Base-by-base conservation (phyloP, 2,113 vertebrate genomes). In the Lepus timidus region DNA sequence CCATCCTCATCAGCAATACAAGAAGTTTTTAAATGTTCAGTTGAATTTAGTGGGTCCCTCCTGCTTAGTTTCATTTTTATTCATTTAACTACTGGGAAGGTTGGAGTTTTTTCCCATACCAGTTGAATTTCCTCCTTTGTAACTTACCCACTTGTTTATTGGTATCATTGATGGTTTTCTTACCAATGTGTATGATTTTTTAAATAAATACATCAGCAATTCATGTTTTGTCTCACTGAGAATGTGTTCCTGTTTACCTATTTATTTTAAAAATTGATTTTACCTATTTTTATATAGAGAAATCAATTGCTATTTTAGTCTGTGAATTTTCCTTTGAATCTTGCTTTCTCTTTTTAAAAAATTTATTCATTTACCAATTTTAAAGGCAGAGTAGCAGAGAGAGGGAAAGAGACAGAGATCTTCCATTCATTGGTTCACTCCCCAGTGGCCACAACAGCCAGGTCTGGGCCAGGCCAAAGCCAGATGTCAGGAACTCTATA, bases 191-290 rank as follows among this genome's bases (percentile, higher is more conserved):
- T 23, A 29, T 80, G 65, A 65, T n/a, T 44, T 64, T 39, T 61
- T 2, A 39, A 62, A 70, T 62, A 94, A 84, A 62, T 49, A 39
- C 70, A 76, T 62, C 19, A 83, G 27, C 19, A 31, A 39, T 62
- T 92, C 64, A 39, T n/a, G 29, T 91, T 87, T 91, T 58, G 65
- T 87, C 67, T 61, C 75, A 70, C 71, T 78, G 51, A 61, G 78
- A 52, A 20, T 79, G 1, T 64, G 67, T 36, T 55, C 64, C 22
- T 13, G 0, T 55, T 90, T 70, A 16, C 55, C 39, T n/a, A 68
- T 79, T 76, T 90, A 64, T 88, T 83, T 83, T 70, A 71, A 8
- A 83, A 76, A 64, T 16, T 68, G 83, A 39, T 33, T 31, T 84
- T 49, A 29, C 29, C 5, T 49, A 14, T 25, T 87, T 87, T 36